A percentile compares a stretch with the other conserved stretches of the same genome.
Evolutionary conservation across 2,113 vertebrate genomes (phyloP).

Genomic region (Helogale parvula): DNA sequence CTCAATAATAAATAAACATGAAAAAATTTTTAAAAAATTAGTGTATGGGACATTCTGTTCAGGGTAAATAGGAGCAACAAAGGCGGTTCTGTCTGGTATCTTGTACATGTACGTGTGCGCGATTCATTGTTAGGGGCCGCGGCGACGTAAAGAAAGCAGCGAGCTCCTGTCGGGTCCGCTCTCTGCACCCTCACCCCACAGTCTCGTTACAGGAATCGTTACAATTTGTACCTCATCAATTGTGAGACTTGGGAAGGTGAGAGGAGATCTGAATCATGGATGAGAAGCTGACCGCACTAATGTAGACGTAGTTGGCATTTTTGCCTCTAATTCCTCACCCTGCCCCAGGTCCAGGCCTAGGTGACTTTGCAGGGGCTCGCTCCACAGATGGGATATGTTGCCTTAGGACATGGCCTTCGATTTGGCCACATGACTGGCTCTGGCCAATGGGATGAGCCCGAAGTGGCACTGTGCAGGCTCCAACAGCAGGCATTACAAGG

Average conservation of each 20-base stretch:
- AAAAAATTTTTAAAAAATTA: no score
- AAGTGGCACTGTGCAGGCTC: neutral
- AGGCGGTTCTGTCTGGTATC: neutral
- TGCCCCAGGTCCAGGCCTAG: neutral
- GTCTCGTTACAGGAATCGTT: neutral
- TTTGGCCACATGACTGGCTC: neutral
- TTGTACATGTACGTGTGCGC: neutral
- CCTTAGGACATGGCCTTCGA: neutral
- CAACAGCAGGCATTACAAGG: neutral
- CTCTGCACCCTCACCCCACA: neutral
- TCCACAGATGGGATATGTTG: neutral
- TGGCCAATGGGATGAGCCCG: neutral
- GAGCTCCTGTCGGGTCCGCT: neutral
- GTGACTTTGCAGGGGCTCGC: neutral
- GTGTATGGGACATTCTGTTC: neutral
- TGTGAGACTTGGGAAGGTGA: neutral
- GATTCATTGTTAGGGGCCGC: neutral
- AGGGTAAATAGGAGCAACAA: neutral
- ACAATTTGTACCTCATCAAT: neutral
- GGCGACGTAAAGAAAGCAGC: neutral
- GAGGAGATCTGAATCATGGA: neutral
- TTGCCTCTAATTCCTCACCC: neutral
- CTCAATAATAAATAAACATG: no score
- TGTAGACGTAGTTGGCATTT: neutral
- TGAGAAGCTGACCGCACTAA: neutral